Percentiles rank a stretch among this genome's conserved stretches.
Evolutionary conservation across 2,888 invertebrate species (phyloP).

Genomic region (Nomada ferruginata): DNA sequence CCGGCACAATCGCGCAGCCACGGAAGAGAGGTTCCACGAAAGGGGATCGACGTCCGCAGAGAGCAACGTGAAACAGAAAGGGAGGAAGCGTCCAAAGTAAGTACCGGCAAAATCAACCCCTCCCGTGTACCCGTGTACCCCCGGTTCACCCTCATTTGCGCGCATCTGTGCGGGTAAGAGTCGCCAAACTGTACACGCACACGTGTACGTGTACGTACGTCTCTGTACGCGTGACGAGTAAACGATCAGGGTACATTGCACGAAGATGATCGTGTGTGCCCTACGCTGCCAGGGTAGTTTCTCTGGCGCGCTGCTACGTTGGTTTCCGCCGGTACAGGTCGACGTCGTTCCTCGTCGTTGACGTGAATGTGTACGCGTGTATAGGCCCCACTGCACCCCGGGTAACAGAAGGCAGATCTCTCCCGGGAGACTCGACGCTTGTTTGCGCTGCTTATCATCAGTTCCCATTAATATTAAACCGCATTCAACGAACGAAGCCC

Average conservation of each 20-base stretch:
- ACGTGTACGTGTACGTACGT: background rate
- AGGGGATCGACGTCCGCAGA: conserved; percentile 34
- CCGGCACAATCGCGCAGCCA: conserved; percentile 54
- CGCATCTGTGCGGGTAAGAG: conserved; percentile 48
- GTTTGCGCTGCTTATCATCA: conserved; percentile 85
- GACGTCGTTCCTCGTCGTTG: conserved; percentile 25
- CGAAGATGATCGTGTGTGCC: conserved; percentile 53
- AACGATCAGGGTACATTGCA: conserved; percentile 31
- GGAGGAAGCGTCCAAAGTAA: conserved; percentile 57
- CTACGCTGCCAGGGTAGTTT: conserved; percentile 61
- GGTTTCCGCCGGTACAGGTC: conserved; percentile 29
- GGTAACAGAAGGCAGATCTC: conserved; percentile 84
- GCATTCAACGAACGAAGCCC: conserved; percentile 83
- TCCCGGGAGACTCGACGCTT: conserved; percentile 84
- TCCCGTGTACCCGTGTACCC: conserved; percentile 13
- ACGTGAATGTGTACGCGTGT: conserved; percentile 58
- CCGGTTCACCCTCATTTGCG: conserved; percentile 54
- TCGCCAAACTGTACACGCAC: conserved; percentile 5
- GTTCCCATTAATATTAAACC: conserved; percentile 84
- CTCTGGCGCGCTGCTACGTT: conserved; percentile 14
- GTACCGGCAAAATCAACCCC: conserved; percentile 55
- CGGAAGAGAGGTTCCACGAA: conserved; percentile 30
- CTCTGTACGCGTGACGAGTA: conserved; percentile 4
- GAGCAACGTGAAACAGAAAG: conserved; percentile 31
- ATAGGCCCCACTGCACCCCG: conserved; percentile 79